Percentiles rank a stretch among this genome's conserved stretches.
Evolutionary conservation across 2,797 vertebrate genomes (phyloP).

Genomic region (Alauda arvensis): DNA sequence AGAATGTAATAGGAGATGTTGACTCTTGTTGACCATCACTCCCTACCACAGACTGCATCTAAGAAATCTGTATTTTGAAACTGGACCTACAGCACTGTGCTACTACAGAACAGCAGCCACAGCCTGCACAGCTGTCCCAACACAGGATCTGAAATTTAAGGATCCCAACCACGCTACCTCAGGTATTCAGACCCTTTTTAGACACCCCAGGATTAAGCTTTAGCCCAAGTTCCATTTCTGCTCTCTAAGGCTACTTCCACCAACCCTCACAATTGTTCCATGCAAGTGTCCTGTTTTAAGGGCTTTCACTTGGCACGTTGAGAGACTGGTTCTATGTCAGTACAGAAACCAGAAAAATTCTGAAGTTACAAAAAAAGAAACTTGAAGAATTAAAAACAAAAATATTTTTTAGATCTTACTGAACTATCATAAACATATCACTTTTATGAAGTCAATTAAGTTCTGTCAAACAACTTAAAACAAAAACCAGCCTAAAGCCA

Average conservation of each 20-base stretch:
- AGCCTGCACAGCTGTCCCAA: neutral
- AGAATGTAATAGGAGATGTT: neutral
- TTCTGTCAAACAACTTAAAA: neutral
- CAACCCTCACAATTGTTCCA: neutral
- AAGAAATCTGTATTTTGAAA: neutral
- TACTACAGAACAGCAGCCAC: neutral
- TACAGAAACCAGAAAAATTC: neutral
- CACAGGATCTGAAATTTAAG: neutral
- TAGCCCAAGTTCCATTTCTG: neutral
- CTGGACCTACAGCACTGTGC: accelerated
- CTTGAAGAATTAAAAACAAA: neutral
- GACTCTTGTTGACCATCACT: neutral
- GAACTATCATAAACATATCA: neutral
- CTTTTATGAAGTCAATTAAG: neutral
- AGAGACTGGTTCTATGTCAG: neutral
- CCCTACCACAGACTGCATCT: neutral
- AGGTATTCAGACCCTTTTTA: neutral
- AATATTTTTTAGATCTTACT: neutral
- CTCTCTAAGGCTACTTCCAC: neutral
- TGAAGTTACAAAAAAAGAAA: neutral
- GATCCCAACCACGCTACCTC: accelerated
- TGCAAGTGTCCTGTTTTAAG: neutral
- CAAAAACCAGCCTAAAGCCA: neutral
- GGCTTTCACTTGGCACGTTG: neutral
- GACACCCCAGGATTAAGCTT: neutral